Evolutionary conservation across 2,888 invertebrate species (phyloP), one percentile per base, ranked within the genome.

Genomic region (Andrena trimmerana): DNA sequence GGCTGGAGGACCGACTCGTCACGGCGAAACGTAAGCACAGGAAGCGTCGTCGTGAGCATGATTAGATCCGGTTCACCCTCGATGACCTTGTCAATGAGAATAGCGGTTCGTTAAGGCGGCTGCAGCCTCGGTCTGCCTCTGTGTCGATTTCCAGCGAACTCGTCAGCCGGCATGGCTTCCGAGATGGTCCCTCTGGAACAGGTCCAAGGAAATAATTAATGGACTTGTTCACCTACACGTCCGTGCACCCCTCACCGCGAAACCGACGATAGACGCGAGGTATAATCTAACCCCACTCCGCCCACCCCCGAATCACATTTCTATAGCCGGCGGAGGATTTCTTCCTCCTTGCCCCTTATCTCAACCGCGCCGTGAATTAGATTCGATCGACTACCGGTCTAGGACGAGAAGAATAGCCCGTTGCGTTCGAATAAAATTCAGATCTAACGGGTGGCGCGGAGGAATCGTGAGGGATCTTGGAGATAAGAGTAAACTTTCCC

Each of bases 161-260:
- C 89, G 88, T 87, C 88, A 89, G 89, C 88, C 89, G 88, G 90
- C 92, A 92, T 92, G 89, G 89, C 91, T 92, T 87, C 87, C 90
- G 87, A 86, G 88, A 88, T 84, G 85, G 84, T 88, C 86, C 82
- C 85, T 86, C 92, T 92, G 91, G 36, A 90, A 91, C 87, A 86
- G 81, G 82, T 88, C 73, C 62, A 79, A 67, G 70, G 65, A 72
- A 87, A 86, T 84, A 84, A 87, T 88, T 88, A 88, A 86, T 88
- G 76, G 84, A 74, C 72, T 59, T 20, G 78, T 60, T 62, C 50
- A 52, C 31, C 63, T 72, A 29, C 42, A 69, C 10, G 10, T 50
- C 1, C 27, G 27, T 59, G 74, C 67, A 83, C 67, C 70, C 57
- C 20, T 31, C 10, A 62, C 20, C 67, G 70, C 67, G 70, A 70